Conservation (phyloP, 2,888 invertebrate species). For the Melitaea athalia region DNA sequence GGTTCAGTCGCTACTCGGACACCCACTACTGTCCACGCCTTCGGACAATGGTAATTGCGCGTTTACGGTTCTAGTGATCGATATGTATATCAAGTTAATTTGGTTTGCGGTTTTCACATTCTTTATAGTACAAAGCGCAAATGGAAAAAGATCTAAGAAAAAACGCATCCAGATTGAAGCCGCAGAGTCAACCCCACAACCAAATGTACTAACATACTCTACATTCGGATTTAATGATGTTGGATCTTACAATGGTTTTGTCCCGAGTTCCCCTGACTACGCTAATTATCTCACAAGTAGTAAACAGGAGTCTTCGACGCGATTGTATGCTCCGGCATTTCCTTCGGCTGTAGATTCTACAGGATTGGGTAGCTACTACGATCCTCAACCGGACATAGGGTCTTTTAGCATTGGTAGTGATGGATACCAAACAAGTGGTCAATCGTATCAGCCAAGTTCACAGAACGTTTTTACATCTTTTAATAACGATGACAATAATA, state of each 20-base stretch:
- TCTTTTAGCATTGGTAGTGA: constrained; percentile 50
- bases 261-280: constrained; percentile 73
- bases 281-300: constrained; percentile 56
- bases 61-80: constrained; percentile 54
- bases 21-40: constrained; percentile 61
- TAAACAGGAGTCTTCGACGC: constrained; percentile 62
- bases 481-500: constrained; percentile 50
- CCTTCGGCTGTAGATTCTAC: constrained; percentile 65
- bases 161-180: constrained; percentile 58
- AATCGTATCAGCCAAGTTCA: constrained; percentile 57
- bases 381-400: constrained; percentile 53
- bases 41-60: constrained; percentile 67
- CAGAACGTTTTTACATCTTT: constrained; percentile 56
- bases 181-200: constrained; percentile 63
- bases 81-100: constrained; percentile 62
- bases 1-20: constrained; percentile 67
- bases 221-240: constrained; percentile 76
- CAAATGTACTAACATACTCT: constrained; percentile 73
- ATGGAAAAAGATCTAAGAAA: constrained; percentile 63
- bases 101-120: constrained; percentile 56
- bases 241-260: constrained; percentile 67
- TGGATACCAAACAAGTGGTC: constrained; percentile 55
- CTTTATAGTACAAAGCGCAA: constrained; percentile 49
- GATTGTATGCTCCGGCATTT: constrained; percentile 70
- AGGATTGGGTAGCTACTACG: constrained; percentile 56